Conservation (phyloP, 2,888 invertebrate species). For the Dryadula phaetusa region DNA sequence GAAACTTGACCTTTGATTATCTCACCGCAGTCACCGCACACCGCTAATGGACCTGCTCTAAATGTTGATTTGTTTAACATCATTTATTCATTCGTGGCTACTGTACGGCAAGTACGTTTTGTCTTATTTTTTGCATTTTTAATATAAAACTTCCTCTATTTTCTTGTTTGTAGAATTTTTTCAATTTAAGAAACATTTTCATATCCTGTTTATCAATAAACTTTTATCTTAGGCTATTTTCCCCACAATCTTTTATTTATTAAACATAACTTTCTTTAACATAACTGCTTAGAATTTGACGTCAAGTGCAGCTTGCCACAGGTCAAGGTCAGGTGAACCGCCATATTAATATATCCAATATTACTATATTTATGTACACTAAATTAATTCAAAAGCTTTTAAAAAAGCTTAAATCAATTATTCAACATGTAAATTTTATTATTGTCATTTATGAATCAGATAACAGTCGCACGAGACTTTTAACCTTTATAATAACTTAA, state of each 20-base stretch:
- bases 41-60: conserved; percentile 58
- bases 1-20: conserved; percentile 68
- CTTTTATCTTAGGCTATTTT: too few relatives aligned
- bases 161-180: background rate
- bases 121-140: background rate
- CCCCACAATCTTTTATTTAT: too few relatives aligned
- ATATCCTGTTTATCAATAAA: too few relatives aligned
- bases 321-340: too few relatives aligned
- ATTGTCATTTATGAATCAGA: conserved; percentile 46
- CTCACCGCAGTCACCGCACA: conserved; percentile 54
- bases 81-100: conserved; percentile 7
- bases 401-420: background rate
- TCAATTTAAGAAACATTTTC: too few relatives aligned
- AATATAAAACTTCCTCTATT: background rate
- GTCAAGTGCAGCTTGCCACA: too few relatives aligned
- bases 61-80: conserved; percentile 19
- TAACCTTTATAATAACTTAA: conserved; percentile 47
- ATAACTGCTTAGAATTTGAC: too few relatives aligned
- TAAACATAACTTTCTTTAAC: too few relatives aligned
- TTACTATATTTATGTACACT: too few relatives aligned
- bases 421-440: conserved; percentile 2
- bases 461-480: conserved; percentile 43
- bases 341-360: too few relatives aligned
- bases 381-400: background rate
- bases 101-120: conserved; percentile 1